Evolutionary conservation across 2,113 vertebrate species (phyloP).

Genomic region (Bombycilla garrulus): DNA sequence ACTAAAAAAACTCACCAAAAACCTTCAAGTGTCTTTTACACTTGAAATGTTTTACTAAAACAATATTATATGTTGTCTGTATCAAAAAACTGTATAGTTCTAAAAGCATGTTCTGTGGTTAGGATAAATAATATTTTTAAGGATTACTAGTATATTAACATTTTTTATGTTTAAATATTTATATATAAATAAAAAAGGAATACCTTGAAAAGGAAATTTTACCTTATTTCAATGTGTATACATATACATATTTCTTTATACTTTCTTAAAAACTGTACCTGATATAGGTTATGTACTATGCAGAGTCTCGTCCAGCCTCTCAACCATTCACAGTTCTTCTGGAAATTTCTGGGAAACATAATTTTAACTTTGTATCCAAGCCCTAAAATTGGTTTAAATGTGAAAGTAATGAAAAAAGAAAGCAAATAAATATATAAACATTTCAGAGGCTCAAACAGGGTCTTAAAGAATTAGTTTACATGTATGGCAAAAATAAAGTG

Average conservation of each 20-base stretch:
- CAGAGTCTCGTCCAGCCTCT: background rate
- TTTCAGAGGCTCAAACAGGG: background rate
- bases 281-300: background rate
- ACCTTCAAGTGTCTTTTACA: accelerated
- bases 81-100: background rate
- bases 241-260: background rate
- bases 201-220: background rate
- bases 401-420: background rate
- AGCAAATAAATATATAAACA: background rate
- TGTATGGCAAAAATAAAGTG: background rate
- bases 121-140: background rate
- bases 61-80: background rate
- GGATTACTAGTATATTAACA: background rate
- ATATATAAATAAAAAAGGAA: background rate
- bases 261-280: background rate
- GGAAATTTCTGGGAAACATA: background rate
- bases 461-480: background rate
- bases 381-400: background rate
- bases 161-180: background rate
- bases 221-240: background rate
- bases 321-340: background rate
- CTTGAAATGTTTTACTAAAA: too few species aligned
- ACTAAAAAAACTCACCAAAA: background rate
- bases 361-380: background rate
- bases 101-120: background rate